phyloP scores from a whole-genome alignment of 2,113 vertebrate species.

The Choloepus hoffmanni region DNA sequence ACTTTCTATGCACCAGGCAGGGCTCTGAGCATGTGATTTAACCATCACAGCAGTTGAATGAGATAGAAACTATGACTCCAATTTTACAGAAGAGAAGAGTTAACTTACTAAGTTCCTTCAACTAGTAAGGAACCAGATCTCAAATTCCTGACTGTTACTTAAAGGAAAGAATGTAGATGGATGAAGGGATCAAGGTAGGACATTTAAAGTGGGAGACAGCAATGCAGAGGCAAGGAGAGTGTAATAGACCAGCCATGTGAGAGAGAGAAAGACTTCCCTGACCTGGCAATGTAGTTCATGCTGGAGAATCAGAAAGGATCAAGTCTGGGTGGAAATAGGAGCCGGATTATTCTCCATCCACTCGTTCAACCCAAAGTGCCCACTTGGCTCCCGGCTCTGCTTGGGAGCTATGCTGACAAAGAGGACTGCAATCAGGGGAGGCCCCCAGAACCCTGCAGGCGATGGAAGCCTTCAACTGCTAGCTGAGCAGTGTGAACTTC shows the following conservation, averaged over 20 bases:
- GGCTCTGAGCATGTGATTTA: not conserved
- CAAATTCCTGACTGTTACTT: not conserved
- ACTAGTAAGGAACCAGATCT: not conserved
- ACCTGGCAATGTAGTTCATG: accelerated
- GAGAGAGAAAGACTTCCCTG: not conserved
- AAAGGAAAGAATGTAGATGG: not conserved
- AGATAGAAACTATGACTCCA: not conserved
- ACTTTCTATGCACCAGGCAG: not conserved
- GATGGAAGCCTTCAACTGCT: not conserved
- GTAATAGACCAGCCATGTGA: accelerated
- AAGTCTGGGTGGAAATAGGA: not conserved
- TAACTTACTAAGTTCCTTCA: not conserved
- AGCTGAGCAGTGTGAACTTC: not conserved
- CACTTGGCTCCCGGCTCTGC: not conserved
- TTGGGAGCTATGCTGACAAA: not conserved
- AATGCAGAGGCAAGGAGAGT: not conserved
- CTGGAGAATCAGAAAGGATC: not conserved
- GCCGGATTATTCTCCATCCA: not conserved
- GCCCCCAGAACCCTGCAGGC: not conserved
- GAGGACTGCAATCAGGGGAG: not conserved
- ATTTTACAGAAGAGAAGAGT: not conserved
- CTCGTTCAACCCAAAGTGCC: not conserved
- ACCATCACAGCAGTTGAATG: not conserved
- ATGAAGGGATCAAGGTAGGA: not conserved
- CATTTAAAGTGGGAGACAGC: not conserved